A percentile compares a stretch with the other conserved stretches of the same genome.
These are phyloP conservation scores for Luperina testacea DNA, from an alignment of 2,888 invertebrate genomes.

Conservation along the genomic window DNA sequence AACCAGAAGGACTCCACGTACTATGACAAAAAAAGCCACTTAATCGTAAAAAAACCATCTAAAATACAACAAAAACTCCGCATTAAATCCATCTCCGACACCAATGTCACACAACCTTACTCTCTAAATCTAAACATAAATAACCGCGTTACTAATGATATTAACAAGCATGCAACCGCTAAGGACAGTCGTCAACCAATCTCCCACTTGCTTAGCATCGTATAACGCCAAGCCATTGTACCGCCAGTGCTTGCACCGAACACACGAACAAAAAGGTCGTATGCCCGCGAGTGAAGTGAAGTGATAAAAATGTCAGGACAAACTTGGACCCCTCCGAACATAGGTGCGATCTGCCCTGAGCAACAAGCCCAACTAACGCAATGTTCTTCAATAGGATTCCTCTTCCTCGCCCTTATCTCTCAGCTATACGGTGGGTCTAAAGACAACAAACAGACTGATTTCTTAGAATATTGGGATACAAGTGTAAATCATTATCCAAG, in stretches of 20 bases:
- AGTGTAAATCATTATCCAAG: conserved; percentile 21
- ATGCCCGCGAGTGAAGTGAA: conserved; percentile 63
- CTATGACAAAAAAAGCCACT: neutral
- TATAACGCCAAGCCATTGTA: conserved; percentile 51
- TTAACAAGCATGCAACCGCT: conserved; percentile 43
- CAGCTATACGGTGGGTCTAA: conserved; percentile 89
- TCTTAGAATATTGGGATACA: conserved; percentile 40
- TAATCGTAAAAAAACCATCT: neutral
- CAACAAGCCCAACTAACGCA: conserved; percentile 88
- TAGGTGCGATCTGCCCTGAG: conserved; percentile 88
- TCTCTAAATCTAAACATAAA: conserved; percentile 50
- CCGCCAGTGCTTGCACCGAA: conserved; percentile 47
- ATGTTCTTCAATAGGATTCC: conserved; percentile 90
- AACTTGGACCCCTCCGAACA: conserved; percentile 90
- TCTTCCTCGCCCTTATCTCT: conserved; percentile 90
- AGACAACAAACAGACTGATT: conserved; percentile 41
- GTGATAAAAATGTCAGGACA: conserved; percentile 72
- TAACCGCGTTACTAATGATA: conserved; percentile 25
- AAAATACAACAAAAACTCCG: neutral
- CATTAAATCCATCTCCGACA: neutral
- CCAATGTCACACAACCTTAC: conserved; percentile 45
- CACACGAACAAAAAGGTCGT: conserved; percentile 53
- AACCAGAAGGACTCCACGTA: neutral
- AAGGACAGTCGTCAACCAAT: conserved; percentile 55
- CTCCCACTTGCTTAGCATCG: conserved; percentile 52